phyloP scores from a whole-genome alignment of 2,797 vertebrate genomes.

The Sebastes flavidus region DNA sequence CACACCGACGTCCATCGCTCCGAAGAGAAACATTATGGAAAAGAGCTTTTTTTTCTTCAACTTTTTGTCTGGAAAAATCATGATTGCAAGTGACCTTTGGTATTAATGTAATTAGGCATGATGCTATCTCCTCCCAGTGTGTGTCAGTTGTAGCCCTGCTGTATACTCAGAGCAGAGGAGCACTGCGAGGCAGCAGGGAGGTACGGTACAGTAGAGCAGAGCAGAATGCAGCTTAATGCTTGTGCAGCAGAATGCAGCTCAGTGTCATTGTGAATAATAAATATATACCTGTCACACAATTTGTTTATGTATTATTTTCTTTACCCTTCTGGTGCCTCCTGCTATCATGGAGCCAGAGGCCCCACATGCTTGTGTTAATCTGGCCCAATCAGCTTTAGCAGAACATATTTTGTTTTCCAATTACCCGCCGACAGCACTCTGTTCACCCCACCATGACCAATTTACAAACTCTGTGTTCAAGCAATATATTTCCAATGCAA shows the following conservation, averaged over 20 bases:
- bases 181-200: constrained; percentile 51
- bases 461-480: constrained; percentile 57
- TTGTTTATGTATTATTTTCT: constrained; percentile 53
- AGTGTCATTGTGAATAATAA: constrained; percentile 69
- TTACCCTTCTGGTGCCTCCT: constrained; percentile 45
- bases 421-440: constrained; percentile 60
- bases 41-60: background rate
- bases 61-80: constrained; percentile 21
- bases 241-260: constrained; percentile 69
- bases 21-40: background rate
- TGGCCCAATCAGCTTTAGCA: constrained; percentile 52
- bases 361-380: constrained; percentile 39
- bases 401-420: constrained; percentile 73
- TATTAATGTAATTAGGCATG: constrained; percentile 47
- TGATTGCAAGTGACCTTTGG: constrained; percentile 44
- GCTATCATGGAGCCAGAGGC: constrained; percentile 19
- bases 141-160: constrained; percentile 23
- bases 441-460: constrained; percentile 62
- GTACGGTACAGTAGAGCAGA: constrained; percentile 31
- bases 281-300: constrained; percentile 53
- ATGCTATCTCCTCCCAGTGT: constrained; percentile 48
- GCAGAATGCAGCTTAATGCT: constrained; percentile 60
- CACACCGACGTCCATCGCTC: background rate
- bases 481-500: constrained; percentile 52
- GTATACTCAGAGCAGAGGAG: constrained; percentile 29